Conservation (phyloP, 2,888 invertebrate genomes). For the Conistra vaccinii region DNA sequence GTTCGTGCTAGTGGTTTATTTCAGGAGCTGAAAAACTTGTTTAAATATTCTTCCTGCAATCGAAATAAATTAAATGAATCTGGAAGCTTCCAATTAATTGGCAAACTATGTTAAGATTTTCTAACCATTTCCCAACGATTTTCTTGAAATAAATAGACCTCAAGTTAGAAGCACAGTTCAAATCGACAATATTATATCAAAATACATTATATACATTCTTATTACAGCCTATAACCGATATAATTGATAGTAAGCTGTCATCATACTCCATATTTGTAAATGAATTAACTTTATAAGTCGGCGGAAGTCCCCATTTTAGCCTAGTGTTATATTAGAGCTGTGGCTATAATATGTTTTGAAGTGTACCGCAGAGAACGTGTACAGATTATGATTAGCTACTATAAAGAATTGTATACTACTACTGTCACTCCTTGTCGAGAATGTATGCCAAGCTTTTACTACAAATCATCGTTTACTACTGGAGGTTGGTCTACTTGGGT, state of each 20-base stretch:
- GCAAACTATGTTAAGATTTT: not conserved
- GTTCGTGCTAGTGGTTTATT: not conserved
- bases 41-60: not conserved
- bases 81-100: not conserved
- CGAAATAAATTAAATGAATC: not conserved
- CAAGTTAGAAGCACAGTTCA: not conserved
- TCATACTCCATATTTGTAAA: conserved; percentile 23
- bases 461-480: conserved; percentile 5
- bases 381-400: conserved; percentile 12
- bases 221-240: conserved; percentile 24
- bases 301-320: conserved; percentile 55
- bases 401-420: conserved; percentile 22
- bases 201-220: not conserved
- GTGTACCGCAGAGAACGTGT: conserved; percentile 49
- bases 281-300: conserved; percentile 33
- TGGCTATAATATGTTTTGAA: conserved; percentile 37
- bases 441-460: conserved; percentile 6
- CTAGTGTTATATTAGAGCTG: conserved; percentile 10
- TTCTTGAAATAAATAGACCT: not conserved
- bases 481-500: not conserved
- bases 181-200: conserved; percentile 8
- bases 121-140: not conserved
- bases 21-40: not conserved
- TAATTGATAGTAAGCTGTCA: conserved; percentile 48
- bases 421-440: conserved; percentile 15